Base-by-base conservation (phyloP, 2,113 vertebrate genomes). In the Leptodactylus fuscus region DNA sequence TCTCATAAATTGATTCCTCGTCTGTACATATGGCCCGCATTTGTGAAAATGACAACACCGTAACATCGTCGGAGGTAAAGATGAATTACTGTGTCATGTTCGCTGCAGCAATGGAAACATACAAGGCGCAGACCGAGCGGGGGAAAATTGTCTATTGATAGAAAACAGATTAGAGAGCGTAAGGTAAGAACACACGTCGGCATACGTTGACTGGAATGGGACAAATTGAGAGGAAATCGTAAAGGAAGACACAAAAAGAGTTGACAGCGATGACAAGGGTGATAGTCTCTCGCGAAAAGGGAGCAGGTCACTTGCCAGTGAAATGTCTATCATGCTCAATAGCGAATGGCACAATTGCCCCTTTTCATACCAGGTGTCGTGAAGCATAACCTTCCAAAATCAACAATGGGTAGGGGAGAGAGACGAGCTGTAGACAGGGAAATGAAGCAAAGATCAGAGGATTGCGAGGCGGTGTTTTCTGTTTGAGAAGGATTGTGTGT, bases 401-500 rank as follows among this genome's bases (percentile, higher is more conserved):
- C 34, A 60, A 58, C 49, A 78, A 38, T 79, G 34, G 20, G 16
- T 11, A 27, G 32, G 15, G 41, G n/a, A 76, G 10, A 53, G 44
- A 49, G 74, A 38, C 13, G 51, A 20, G 24, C 75, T 41, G 58
- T 38, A 79, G 34, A 36, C 44, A 82, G 55, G 36, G 41, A 41
- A 74, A 83, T 44, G 81, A 83, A 74, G 49, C 44, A 78, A 27
- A 77, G 73, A 67, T 76, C 44, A 79, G 44, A 79, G 83, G 58
- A 79, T 49, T 22, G 22, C 44, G 74, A 79, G 44, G 29, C 62
- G 34, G 27, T 32, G 83, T 85, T 85, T 85, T 36, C 20, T 77
- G 75, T 76, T 77, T 79, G 48, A 77, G 55, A 44, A 77, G 82
- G 73, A 77, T 75, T 77, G 82, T 85, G 83, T 85, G 62, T 65